phyloP scores from a whole-genome alignment of 2,888 invertebrate species.

The Drosophila mulleri region DNA sequence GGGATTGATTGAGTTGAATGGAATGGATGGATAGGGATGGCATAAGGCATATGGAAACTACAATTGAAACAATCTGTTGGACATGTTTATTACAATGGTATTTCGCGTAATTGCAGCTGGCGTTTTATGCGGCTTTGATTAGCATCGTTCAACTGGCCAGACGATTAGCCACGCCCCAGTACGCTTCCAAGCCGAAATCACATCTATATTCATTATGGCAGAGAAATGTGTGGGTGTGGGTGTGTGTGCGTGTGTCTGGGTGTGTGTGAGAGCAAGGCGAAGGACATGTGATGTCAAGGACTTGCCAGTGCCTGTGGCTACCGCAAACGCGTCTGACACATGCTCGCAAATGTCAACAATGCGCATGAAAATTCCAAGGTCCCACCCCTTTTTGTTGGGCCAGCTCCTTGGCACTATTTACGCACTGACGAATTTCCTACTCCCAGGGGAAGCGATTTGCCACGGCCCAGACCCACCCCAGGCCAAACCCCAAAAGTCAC shows the following conservation, averaged over 20 bases:
- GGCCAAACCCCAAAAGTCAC: conserved; percentile 58
- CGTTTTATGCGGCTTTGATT: conserved; percentile 67
- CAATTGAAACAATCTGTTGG: conserved; percentile 77
- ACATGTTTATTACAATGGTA: conserved; percentile 76
- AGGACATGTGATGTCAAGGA: conserved; percentile 65
- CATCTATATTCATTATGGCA: conserved; percentile 83
- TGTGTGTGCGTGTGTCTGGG: neutral
- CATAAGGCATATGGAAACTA: conserved; percentile 29
- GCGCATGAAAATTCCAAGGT: conserved; percentile 80
- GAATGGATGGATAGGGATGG: neutral
- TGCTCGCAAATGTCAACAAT: conserved; percentile 83
- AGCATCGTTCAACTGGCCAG: conserved; percentile 64
- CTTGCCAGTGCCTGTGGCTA: conserved; percentile 31
- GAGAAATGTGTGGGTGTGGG: conserved; percentile 4
- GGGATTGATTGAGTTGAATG: conserved; percentile 61
- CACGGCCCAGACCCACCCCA: conserved; percentile 50
- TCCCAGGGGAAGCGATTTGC: conserved; percentile 83
- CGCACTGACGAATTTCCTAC: conserved; percentile 72
- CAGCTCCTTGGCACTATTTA: conserved; percentile 65
- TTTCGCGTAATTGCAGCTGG: conserved; percentile 67
- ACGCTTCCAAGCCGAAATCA: conserved; percentile 75
- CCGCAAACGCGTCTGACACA: conserved; percentile 64
- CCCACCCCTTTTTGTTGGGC: conserved; percentile 46
- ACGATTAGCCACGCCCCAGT: conserved; percentile 77
- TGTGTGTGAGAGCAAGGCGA: conserved; percentile 27